Conservation (phyloP, 2,888 invertebrate species). For the Eurois occulta region DNA sequence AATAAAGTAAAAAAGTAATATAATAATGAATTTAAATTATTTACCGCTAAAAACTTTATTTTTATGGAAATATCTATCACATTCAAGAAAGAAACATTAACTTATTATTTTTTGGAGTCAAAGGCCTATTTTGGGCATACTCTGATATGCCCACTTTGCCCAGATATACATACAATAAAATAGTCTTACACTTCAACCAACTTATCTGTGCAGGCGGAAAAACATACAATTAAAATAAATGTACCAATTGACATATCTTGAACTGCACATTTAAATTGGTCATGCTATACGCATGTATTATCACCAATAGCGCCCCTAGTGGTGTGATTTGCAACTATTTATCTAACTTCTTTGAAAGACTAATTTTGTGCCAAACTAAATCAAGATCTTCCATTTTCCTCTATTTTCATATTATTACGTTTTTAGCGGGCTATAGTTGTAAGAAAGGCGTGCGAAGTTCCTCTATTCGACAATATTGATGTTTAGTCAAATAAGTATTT, state of each 20-base stretch:
- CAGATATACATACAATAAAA: not conserved
- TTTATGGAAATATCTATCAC: not conserved
- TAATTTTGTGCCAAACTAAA: constrained; percentile 51
- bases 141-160: not conserved
- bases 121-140: not conserved
- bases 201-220: too few relatives aligned
- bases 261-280: too few relatives aligned
- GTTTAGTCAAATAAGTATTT: constrained; percentile 70
- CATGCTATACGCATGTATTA: too few relatives aligned
- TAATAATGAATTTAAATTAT: constrained; percentile 56
- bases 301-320: not conserved
- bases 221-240: too few relatives aligned
- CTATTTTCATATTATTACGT: constrained; percentile 21
- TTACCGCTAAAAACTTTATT: constrained; percentile 49
- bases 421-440: constrained; percentile 55
- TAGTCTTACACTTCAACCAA: too few relatives aligned
- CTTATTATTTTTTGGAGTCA: not conserved
- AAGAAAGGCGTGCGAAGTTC: constrained; percentile 79
- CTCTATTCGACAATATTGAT: constrained; percentile 86
- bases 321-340: constrained; percentile 13
- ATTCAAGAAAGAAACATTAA: not conserved
- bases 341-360: constrained; percentile 8
- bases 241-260: too few relatives aligned
- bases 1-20: constrained; percentile 40
- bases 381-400: constrained; percentile 34